Conservation (phyloP, 2,113 vertebrate species). For the Pongo pygmaeus region DNA sequence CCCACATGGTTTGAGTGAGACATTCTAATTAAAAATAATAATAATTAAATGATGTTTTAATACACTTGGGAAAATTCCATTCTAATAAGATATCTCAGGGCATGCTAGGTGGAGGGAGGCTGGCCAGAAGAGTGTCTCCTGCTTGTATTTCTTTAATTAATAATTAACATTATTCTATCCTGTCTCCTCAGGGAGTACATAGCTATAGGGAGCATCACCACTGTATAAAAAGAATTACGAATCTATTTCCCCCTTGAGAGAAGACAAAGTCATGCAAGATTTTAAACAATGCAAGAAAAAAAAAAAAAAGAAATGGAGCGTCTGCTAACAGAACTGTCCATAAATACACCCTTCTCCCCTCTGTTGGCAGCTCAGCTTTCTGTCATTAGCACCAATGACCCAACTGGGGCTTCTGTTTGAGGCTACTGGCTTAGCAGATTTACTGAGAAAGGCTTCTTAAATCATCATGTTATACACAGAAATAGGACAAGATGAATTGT, state of each 20-base stretch:
- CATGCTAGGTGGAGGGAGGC: accelerated
- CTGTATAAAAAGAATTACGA: constrained; percentile 45
- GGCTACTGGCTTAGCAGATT: neutral
- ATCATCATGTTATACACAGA: neutral
- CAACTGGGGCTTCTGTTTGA: neutral
- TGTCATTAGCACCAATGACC: neutral
- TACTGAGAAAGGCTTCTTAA: constrained; percentile 1
- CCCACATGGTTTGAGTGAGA: neutral
- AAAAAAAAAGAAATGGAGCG: neutral
- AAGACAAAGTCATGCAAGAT: constrained; percentile 59
- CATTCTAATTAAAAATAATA: constrained; percentile 44
- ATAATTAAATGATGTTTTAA: constrained; percentile 43
- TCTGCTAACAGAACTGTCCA: neutral
- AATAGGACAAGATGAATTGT: constrained; percentile 3
- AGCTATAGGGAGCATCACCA: constrained; percentile 35
- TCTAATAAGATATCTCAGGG: neutral
- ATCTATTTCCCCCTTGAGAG: constrained; percentile 34
- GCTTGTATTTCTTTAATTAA: constrained; percentile 42
- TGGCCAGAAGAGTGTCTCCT: constrained; percentile 29
- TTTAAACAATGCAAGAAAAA: constrained; percentile 3
- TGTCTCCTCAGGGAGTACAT: neutral
- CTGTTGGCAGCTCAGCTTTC: neutral
- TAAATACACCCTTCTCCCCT: neutral
- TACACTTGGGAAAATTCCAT: constrained; percentile 20
- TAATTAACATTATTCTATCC: constrained; percentile 23